Evolutionary conservation across 1,140 invertebrate species (phyloP).

Genomic region (Formica exsecta): DNA sequence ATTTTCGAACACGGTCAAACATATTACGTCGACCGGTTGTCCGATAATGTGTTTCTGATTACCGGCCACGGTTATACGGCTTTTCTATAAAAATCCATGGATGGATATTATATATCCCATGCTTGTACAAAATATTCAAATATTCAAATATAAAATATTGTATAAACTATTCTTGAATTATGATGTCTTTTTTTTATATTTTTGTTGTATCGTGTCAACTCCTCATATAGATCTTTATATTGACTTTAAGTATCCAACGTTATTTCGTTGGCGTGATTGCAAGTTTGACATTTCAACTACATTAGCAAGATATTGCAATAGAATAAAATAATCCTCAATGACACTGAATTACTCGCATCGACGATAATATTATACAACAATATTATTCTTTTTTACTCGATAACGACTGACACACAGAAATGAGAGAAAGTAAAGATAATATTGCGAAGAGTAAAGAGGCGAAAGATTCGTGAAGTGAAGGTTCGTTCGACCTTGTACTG

Average conservation of each 20-base stretch:
- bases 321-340: conserved; percentile 1
- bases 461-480: neutral
- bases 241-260: neutral
- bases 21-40: conserved; percentile 79
- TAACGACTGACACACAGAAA: neutral
- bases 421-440: neutral
- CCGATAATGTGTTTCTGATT: conserved; percentile 85
- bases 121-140: neutral
- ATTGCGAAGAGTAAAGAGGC: neutral
- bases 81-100: conserved; percentile 64
- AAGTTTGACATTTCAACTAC: neutral
- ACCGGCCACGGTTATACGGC: conserved; percentile 75
- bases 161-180: conserved; percentile 52
- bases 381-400: neutral
- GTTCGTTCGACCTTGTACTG: conserved; percentile 19
- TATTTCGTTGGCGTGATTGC: neutral
- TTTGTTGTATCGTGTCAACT: neutral
- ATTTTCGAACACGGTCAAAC: conserved; percentile 82
- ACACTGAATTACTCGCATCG: neutral
- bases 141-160: neutral
- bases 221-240: neutral
- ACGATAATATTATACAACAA: neutral
- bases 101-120: conserved; percentile 48
- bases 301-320: neutral
- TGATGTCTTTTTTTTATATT: conserved; percentile 4